A percentile compares a stretch with the other conserved stretches of the same genome.
phyloP scores from a whole-genome alignment of 2,888 invertebrate species.

The Listrodromus nycthemerus region DNA sequence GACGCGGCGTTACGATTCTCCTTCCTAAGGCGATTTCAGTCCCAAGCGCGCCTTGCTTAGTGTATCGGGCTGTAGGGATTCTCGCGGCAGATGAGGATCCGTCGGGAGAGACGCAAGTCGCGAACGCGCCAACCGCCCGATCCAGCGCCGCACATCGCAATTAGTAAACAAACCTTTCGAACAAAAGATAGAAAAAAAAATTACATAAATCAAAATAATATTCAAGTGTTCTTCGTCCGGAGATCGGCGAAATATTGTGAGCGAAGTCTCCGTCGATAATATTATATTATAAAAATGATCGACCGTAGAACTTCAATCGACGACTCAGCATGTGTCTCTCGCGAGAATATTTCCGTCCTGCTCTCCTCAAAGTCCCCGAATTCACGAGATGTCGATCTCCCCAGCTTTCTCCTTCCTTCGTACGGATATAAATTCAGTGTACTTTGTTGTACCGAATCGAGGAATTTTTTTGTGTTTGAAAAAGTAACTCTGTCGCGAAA shows the following conservation, averaged over 20 bases:
- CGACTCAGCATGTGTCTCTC: neutral
- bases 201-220: neutral
- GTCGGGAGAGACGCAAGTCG: constrained; percentile 44
- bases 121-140: constrained; percentile 52
- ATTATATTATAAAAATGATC: neutral
- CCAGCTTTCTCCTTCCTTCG: neutral
- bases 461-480: neutral
- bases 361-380: neutral
- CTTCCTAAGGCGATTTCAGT: neutral
- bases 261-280: neutral
- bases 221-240: neutral
- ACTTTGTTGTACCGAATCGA: neutral
- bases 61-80: constrained; percentile 33
- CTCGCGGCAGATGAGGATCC: constrained; percentile 23
- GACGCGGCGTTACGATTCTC: neutral
- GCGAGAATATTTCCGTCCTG: neutral
- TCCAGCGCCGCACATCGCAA: constrained; percentile 28
- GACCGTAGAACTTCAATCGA: neutral
- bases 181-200: neutral
- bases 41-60: constrained; percentile 20
- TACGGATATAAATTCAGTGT: neutral
- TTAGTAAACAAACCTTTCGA: neutral
- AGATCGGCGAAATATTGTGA: neutral
- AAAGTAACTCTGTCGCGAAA: neutral
- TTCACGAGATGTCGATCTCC: neutral